Evolutionary conservation across 2,888 invertebrate species (phyloP).

Genomic region (Chorisops tibialis): DNA sequence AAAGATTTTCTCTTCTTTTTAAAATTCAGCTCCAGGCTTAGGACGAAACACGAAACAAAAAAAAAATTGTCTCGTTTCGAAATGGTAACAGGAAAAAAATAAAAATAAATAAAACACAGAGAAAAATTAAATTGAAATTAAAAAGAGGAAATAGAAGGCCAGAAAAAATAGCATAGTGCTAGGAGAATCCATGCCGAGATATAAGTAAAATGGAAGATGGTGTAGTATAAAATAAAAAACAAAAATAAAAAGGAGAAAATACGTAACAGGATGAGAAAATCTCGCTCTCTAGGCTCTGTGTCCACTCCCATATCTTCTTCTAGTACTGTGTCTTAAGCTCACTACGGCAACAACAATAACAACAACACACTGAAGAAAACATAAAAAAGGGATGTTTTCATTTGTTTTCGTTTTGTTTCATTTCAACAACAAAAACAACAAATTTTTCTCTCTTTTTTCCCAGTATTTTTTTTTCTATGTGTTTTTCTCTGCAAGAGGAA

Average conservation of each 20-base stretch:
- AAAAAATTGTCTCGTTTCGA: constrained; percentile 9
- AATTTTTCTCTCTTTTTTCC: too few relatives aligned
- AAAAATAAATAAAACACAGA: constrained; percentile 22
- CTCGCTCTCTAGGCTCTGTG: too few relatives aligned
- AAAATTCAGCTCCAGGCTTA: constrained; percentile 27
- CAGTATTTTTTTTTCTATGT: too few relatives aligned
- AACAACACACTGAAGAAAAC: not conserved
- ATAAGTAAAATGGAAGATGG: not conserved
- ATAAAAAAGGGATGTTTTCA: not conserved
- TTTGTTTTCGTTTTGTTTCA: too few relatives aligned
- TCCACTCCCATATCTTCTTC: too few relatives aligned
- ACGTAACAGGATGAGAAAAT: too few relatives aligned
- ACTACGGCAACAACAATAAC: not conserved
- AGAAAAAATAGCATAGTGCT: not conserved
- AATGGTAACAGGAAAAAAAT: not conserved
- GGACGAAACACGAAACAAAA: not conserved
- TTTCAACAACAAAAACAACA: too few relatives aligned
- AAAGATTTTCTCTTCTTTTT: constrained; percentile 34
- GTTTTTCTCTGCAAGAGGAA: too few relatives aligned
- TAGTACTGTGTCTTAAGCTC: too few relatives aligned
- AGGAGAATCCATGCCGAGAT: too few relatives aligned
- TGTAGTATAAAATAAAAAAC: too few relatives aligned
- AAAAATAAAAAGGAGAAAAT: too few relatives aligned
- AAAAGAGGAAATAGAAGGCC: constrained; percentile 1
- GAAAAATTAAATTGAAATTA: constrained; percentile 26